phyloP scores from a whole-genome alignment of 2,888 invertebrate species.

The Parochlus steinenii region DNA sequence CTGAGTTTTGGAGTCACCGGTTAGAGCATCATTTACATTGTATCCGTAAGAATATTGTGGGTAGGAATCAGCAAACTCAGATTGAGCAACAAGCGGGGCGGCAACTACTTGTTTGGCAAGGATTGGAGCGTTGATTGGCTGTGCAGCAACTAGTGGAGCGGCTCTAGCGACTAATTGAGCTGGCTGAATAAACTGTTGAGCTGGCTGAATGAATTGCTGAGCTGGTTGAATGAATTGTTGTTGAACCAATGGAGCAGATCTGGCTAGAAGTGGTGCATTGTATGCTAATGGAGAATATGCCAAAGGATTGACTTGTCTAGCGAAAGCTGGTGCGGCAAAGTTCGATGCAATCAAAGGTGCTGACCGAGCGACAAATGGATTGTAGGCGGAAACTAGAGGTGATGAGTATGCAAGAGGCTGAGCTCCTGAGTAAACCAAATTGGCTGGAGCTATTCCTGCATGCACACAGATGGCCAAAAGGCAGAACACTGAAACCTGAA shows the following conservation, averaged over 20 bases:
- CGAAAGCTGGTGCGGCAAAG: not conserved
- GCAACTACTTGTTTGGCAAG: constrained; percentile 15
- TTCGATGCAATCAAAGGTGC: constrained; percentile 13
- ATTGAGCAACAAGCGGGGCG: constrained; percentile 7
- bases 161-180: constrained; percentile 13
- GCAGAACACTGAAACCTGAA: constrained; percentile 25
- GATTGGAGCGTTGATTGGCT: constrained; percentile 17
- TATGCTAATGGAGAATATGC: constrained; percentile 16
- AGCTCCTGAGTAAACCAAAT: constrained; percentile 16
- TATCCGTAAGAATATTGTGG: constrained; percentile 34
- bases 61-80: constrained; percentile 28
- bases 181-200: too few species aligned
- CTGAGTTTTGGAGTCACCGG: constrained; percentile 34
- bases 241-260: constrained; percentile 7
- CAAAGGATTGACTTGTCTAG: constrained; percentile 3
- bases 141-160: constrained; percentile 13
- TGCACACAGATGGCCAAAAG: constrained; percentile 26
- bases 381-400: constrained; percentile 12
- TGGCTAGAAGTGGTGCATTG: constrained; percentile 15
- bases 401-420: constrained; percentile 15
- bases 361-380: constrained; percentile 13
- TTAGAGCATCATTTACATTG: constrained; percentile 32
- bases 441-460: constrained; percentile 23
- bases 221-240: constrained; percentile 1
- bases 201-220: constrained; percentile 4